Evolutionary conservation across 2,113 vertebrate species (phyloP).

Genomic region (Cyprinodon variegatus): DNA sequence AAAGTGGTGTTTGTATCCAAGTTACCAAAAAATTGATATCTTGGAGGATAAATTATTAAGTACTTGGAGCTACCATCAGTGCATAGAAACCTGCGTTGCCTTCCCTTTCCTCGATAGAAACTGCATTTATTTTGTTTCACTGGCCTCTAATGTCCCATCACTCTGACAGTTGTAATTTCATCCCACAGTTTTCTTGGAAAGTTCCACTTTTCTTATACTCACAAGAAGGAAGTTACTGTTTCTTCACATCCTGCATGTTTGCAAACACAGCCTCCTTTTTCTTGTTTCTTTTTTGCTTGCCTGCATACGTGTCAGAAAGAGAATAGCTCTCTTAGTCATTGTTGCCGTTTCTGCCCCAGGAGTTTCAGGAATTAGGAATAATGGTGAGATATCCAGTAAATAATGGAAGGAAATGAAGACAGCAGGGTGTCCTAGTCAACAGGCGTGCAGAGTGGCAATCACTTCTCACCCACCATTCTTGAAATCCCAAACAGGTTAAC

Average conservation of each 20-base stretch:
- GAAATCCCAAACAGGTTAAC: conserved; percentile 20
- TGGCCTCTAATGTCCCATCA: not conserved
- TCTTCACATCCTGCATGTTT: conserved; percentile 49
- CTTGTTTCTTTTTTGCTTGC: conserved; percentile 23
- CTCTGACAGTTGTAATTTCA: conserved; percentile 7
- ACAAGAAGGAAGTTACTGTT: conserved; percentile 58
- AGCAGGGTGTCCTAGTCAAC: conserved; percentile 30
- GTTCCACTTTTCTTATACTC: not conserved
- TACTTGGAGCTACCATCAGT: too few species aligned
- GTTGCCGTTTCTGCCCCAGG: not conserved
- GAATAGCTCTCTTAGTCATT: conserved; percentile 56
- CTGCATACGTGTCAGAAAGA: conserved; percentile 46
- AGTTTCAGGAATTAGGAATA: conserved; percentile 23
- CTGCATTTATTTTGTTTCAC: not conserved
- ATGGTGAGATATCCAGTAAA: conserved; percentile 32
- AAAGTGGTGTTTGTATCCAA: too few species aligned
- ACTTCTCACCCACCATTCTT: conserved; percentile 1
- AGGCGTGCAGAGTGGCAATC: conserved; percentile 17
- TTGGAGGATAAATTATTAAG: too few species aligned
- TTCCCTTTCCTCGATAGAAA: conserved; percentile 1
- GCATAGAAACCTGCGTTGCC: too few species aligned
- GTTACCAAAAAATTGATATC: too few species aligned
- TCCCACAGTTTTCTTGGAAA: conserved; percentile 43
- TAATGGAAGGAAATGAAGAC: conserved; percentile 57
- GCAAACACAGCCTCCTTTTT: conserved; percentile 32